phyloP scores from a whole-genome alignment of 2,113 vertebrate genomes.

The Morone saxatilis region DNA sequence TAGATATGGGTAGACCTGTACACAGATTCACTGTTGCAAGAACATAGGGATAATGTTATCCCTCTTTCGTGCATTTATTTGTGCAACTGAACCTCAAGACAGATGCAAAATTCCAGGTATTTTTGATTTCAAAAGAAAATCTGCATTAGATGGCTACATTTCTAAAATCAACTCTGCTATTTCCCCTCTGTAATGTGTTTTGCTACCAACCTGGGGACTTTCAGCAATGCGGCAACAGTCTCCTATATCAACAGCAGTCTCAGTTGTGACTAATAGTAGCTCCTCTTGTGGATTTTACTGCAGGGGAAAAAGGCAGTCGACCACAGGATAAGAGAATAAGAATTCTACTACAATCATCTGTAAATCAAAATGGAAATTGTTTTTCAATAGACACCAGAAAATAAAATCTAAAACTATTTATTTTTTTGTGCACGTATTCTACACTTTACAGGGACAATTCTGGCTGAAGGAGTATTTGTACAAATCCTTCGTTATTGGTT shows the following conservation, averaged over 20 bases:
- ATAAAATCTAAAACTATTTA: not conserved
- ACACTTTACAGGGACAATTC: not conserved
- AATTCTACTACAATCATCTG: not conserved
- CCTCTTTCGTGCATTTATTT: not conserved
- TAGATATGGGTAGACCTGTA: not conserved
- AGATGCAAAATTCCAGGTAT: not conserved
- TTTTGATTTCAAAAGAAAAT: constrained; percentile 12
- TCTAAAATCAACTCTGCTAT: not conserved
- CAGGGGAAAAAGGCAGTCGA: constrained; percentile 12
- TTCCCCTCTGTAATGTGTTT: constrained; percentile 19
- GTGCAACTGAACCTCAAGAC: not conserved
- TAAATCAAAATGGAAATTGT: constrained; percentile 9
- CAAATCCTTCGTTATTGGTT: constrained; percentile 37
- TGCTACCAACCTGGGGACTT: constrained; percentile 22
- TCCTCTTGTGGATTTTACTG: constrained; percentile 45
- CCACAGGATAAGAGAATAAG: constrained; percentile 6
- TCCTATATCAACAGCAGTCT: constrained; percentile 30
- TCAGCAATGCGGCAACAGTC: constrained; percentile 16
- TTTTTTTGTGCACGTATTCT: not conserved
- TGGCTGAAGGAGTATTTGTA: not conserved
- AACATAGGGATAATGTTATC: not conserved
- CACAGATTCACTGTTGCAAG: not conserved
- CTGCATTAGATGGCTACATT: not conserved
- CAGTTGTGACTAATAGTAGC: constrained; percentile 40
- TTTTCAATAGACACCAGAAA: not conserved